Evolutionary conservation across 2,797 vertebrate genomes (phyloP).

Genomic region (Notoglanidium macrostoma): DNA sequence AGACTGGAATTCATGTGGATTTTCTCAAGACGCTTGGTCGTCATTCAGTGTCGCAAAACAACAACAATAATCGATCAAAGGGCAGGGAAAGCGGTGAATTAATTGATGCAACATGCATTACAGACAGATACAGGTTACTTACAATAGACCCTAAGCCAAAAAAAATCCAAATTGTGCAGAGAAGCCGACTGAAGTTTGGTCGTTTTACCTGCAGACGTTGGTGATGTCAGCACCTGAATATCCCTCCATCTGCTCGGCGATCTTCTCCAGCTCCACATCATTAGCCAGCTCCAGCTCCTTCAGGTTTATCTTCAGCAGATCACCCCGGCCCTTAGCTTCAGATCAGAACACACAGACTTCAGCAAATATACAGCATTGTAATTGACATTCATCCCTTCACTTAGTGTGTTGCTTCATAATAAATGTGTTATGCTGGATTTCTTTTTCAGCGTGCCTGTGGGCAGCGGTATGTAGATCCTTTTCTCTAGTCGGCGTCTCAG

Average conservation of each 20-base stretch:
- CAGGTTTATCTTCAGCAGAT: slow-evolving; percentile 91
- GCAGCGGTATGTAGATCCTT: slow-evolving; percentile 97
- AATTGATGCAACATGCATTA: too few species aligned
- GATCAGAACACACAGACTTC: slow-evolving; percentile 11
- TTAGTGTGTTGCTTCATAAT: too few species aligned
- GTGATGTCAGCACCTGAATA: slow-evolving; percentile 99
- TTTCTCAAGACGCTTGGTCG: too few species aligned
- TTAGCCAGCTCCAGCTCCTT: slow-evolving; percentile 90
- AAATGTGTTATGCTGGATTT: background rate
- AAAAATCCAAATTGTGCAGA: background rate
- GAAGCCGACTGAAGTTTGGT: background rate
- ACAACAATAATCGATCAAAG: background rate
- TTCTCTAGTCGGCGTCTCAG: slow-evolving; percentile 93
- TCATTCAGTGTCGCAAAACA: too few species aligned
- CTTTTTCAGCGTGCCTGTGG: slow-evolving; percentile 79
- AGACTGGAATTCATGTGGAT: too few species aligned
- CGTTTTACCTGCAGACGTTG: slow-evolving; percentile 91
- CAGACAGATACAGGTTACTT: too few species aligned
- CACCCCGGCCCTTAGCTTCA: slow-evolving; percentile 89
- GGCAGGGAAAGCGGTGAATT: background rate
- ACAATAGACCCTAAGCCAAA: too few species aligned
- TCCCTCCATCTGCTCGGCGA: slow-evolving; percentile 94
- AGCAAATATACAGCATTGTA: background rate
- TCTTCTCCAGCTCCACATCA: slow-evolving; percentile 89
- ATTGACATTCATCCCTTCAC: background rate